phyloP scores from a whole-genome alignment of 2,888 invertebrate species.

The Penaeus monodon region DNA sequence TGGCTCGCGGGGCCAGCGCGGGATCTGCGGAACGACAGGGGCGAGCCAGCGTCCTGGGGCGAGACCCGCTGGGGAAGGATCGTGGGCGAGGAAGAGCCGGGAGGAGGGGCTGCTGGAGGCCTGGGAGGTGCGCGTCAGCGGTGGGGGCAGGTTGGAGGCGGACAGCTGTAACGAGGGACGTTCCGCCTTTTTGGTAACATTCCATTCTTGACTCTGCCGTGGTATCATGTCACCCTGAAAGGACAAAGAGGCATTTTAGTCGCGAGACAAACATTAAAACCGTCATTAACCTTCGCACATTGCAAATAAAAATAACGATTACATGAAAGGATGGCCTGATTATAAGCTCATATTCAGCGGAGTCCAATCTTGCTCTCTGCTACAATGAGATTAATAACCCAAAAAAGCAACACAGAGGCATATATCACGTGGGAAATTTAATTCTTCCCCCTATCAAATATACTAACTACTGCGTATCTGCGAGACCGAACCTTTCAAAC shows the following conservation, averaged over 20 bases:
- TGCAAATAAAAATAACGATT: too few species aligned
- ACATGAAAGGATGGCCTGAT: too few species aligned
- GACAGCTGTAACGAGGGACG: constrained; percentile 41
- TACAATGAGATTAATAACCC: too few species aligned
- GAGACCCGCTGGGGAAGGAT: constrained; percentile 3
- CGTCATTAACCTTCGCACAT: too few species aligned
- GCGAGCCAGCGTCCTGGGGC: constrained; percentile 4
- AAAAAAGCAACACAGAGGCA: too few species aligned
- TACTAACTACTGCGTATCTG: too few species aligned
- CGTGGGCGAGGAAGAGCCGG: constrained; percentile 19
- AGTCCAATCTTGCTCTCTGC: too few species aligned
- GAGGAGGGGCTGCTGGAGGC: constrained; percentile 20
- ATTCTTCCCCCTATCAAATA: too few species aligned
- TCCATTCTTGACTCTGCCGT: constrained; percentile 31
- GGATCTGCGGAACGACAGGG: neutral
- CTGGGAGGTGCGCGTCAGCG: constrained; percentile 38
- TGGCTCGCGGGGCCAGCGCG: constrained; percentile 23
- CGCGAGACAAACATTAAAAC: too few species aligned
- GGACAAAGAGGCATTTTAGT: neutral
- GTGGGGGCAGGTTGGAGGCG: constrained; percentile 30
- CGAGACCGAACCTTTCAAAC: too few species aligned
- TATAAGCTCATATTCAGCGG: too few species aligned
- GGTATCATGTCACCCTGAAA: constrained; percentile 44
- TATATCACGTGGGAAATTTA: too few species aligned
- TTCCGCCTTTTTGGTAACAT: constrained; percentile 47